Base-by-base conservation (phyloP, 1,140 invertebrate species). In the Drosophila bifasciata region DNA sequence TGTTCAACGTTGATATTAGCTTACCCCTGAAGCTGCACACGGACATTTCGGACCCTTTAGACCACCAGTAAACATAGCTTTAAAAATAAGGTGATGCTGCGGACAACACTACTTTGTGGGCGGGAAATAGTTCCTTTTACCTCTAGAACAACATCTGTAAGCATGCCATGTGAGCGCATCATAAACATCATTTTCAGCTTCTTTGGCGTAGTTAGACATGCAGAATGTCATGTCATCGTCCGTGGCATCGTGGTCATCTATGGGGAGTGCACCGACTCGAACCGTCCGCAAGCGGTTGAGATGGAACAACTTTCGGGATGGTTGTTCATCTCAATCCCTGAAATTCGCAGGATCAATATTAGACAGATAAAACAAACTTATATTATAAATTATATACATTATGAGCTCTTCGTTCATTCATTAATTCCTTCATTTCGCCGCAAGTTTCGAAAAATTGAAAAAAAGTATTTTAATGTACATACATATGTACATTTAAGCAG, bases 21-120 rank as follows among this genome's bases (percentile, higher is more conserved):
- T 78, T 41, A 98, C 96, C 45, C 97, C 88, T 98, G 96, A 23
- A 98, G 92, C 68, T 95, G 96, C 6, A 98, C 95, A 4, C 95
- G 93, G 95, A 95, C 96, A 97, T 97, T 81, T 97, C 96, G 73
- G 95, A 94, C 92, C 97, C 79, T 96, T 95, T 66, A 98, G 93
- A 1, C 96, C 96, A 53, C 96, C 95, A 1, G 96, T 97, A 90
- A 98, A 98, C 97, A 98, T 98, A 41, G 97, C 97, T 94, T 98
- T 97, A 89, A 99, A n/a, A 99, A 91, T 98, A 99, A 2, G 97
- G 97, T 92, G 97, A 98, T 58, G 96, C 97, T 1, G 97, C 96
- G 4, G 98, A 97, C 43, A 99, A 92, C 23, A 99, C 95, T 13
- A 98, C 95, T 93, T 97, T 96, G 91, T 99, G 98, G 3, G 96